Base-by-base conservation (phyloP, 2,797 vertebrate species). In the Parauchenoglanis punctatus region DNA sequence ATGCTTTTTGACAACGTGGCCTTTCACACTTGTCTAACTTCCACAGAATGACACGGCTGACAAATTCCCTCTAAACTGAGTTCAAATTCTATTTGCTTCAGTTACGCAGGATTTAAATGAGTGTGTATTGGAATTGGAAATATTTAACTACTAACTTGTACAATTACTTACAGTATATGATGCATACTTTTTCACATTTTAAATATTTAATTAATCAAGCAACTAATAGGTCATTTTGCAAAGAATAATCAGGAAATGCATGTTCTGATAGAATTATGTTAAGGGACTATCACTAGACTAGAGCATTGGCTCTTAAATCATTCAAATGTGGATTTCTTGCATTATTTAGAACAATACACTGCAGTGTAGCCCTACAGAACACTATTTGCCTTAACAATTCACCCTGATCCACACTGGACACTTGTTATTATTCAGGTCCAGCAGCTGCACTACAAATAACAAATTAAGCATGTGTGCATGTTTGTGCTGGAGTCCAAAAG, bases 341-440 rank as follows among this genome's bases (percentile, higher is more conserved):
- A 31, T 31, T 56, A 56, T 7, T 52, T 68, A 23, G 61, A 65
- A 68, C 17, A 1, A 6, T 52, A 63, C 46, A 18, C 20, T 12
- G 61, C 3, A 1, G 31, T 87, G 56, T 65, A 80, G 40, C 44
- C 44, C 40, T 20, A 25, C 61, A 82, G 31, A 76, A 23, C 18
- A 54, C 7, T n/a, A 23, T 54, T 72, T 54, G 20, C 31, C 25
- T 67, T 25, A 52, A 23, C 35, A 83, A n/a, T 63, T 87, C 31
- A 35, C 20, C 6, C 28, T 58, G 11, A 25, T 63, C 18, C 44
- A 85, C 78, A 83, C 84, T 31, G 73, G 40, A 87, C 61, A 18
- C 58, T 78, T 31, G 44, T 86, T 78, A 81, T 49, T 54, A 86
- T 86, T 86, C 84, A 58, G 67, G 76, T 52, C 83, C 65, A 82